Evolutionary conservation across 2,113 vertebrate species (phyloP), one percentile per base, ranked within the genome.

Genomic region (Ctenomys sociabilis): DNA sequence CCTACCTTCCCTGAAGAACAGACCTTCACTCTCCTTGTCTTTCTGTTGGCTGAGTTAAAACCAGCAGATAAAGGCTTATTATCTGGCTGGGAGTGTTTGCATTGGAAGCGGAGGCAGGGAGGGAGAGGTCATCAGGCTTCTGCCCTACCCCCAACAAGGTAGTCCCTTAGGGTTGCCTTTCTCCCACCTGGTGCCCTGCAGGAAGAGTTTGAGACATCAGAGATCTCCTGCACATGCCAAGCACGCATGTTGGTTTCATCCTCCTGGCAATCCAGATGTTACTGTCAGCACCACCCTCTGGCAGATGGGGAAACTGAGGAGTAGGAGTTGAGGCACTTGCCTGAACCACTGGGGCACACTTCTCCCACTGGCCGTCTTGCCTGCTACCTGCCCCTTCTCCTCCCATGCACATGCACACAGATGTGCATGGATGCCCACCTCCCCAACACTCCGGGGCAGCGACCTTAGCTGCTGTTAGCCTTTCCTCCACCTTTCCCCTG

Each of bases 311-410:
- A 96, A 43, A 90, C 90, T 4, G 63, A 93, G 89, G 26, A 90
- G 73, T 14, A 7, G n/a, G 37, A 54, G 54, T 22, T 63, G 30
- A 64, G 26, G 3, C 1, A 16, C 78, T 19, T 35, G 22, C 90
- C 87, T 5, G 0, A 0, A 7, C 6, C 0, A 1, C 30, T 28
- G 0, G 2, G 37, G 35, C 64, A 11, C 59, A 22, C 0, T 0
- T 13, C 11, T 24, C 68, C 37, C 19, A 6, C 30, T 3, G 9
- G 26, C 66, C 3, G 6, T 61, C 32, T 32, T 12, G 1, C 40
- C 49, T 4, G 5, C 3, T 17, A 43, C 45, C 37, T n/a, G 0
- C 52, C 45, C n/a, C 35, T 1, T 0, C 61, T 10, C 10, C 28
- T 14, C 35, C 45, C 35, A 5, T 0, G 0, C 6, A 0, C 22